These are phyloP conservation scores for Crax fasciolata DNA, from an alignment of 2,797 vertebrate species.

Conservation along the genomic window DNA sequence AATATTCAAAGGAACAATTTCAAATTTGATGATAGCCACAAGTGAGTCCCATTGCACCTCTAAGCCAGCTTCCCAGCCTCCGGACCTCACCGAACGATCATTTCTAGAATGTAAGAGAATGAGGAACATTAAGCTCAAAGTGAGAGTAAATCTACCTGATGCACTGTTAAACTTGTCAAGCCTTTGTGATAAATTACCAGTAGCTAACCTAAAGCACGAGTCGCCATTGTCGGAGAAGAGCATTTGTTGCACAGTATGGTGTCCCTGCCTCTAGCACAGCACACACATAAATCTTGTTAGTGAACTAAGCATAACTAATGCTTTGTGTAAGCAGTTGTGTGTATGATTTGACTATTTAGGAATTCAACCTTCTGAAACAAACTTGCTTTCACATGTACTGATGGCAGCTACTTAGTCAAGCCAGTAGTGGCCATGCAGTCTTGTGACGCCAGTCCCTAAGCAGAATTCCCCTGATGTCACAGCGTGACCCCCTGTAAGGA, in stretches of 20 bases:
- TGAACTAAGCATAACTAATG: slow-evolving; percentile 43
- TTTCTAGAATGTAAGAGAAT: slow-evolving; percentile 58
- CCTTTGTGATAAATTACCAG: not conserved
- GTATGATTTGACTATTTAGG: slow-evolving; percentile 31
- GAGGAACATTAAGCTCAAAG: slow-evolving; percentile 62
- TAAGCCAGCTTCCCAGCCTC: slow-evolving; percentile 50
- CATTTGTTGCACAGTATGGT: not conserved
- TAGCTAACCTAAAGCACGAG: not conserved
- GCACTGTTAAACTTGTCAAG: slow-evolving; percentile 50
- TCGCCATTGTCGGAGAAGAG: not conserved
- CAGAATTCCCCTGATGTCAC: not conserved
- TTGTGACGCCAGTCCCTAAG: not conserved
- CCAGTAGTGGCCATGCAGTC: not conserved
- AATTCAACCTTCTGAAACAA: slow-evolving; percentile 17
- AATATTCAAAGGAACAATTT: slow-evolving; percentile 74
- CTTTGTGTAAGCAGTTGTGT: not conserved
- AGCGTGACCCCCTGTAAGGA: not conserved
- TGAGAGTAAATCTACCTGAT: slow-evolving; percentile 44
- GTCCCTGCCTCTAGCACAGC: not conserved
- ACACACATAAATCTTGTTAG: not conserved
- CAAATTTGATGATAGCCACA: not conserved
- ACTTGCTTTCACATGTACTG: not conserved
- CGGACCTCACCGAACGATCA: not conserved
- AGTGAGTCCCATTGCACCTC: slow-evolving; percentile 64
- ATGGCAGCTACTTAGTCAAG: not conserved